Percentiles rank a stretch among this genome's conserved stretches.
Evolutionary conservation across 2,113 vertebrate genomes (phyloP).

Genomic region (Petroica traversi): DNA sequence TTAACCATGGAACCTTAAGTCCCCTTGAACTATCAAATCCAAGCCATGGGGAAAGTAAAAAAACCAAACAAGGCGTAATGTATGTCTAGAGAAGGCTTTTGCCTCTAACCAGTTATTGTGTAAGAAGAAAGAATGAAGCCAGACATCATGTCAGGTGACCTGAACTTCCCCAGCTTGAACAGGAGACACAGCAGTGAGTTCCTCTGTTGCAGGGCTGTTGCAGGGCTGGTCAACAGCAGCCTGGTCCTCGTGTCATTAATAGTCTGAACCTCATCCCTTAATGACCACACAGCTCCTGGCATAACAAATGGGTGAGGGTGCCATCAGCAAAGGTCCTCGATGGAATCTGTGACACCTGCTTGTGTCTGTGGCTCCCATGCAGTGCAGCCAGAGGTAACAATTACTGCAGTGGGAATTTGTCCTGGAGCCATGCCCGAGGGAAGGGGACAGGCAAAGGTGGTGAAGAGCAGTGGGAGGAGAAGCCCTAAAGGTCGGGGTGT

Average conservation of each 20-base stretch:
- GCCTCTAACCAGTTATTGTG: not conserved
- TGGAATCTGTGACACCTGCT: not conserved
- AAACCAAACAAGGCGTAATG: not conserved
- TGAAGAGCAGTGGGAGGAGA: not conserved
- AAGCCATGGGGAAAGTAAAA: not conserved
- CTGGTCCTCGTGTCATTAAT: not conserved
- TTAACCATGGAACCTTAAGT: not conserved
- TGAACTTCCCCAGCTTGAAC: not conserved
- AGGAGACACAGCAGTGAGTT: not conserved
- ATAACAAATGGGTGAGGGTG: not conserved
- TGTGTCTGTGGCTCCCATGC: rapidly evolving
- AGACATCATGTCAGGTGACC: not conserved
- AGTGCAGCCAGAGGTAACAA: not conserved
- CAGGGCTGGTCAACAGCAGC: not conserved
- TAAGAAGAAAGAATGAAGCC: not conserved
- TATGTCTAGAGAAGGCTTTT: not conserved
- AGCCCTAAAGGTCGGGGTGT: not conserved
- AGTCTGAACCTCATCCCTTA: not conserved
- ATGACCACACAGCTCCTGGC: not conserved
- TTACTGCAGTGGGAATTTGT: not conserved
- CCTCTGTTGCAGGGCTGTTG: not conserved
- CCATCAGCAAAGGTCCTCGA: rapidly evolving
- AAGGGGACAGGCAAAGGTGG: rapidly evolving
- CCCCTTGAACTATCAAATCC: not conserved
- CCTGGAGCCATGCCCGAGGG: not conserved